Conservation (phyloP, 2,888 invertebrate species). For the Bibio marci region DNA sequence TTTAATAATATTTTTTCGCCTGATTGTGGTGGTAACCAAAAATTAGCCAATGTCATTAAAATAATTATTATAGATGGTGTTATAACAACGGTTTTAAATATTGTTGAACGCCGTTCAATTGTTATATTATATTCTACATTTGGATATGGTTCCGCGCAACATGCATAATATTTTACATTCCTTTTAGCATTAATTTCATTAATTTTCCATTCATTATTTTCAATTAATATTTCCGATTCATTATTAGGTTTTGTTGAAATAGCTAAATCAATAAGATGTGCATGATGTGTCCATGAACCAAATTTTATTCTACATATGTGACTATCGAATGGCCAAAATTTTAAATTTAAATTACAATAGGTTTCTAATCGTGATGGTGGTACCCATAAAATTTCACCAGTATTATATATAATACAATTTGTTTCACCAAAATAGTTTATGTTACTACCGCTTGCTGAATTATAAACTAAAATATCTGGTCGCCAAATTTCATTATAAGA, state of each 20-base stretch:
- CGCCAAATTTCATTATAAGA: constrained; percentile 1
- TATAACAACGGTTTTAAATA: constrained; percentile 41
- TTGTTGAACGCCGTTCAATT: constrained; percentile 36
- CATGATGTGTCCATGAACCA: constrained; percentile 54
- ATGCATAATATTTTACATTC: constrained; percentile 28
- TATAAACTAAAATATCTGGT: constrained; percentile 56
- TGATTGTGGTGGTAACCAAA: constrained; percentile 48
- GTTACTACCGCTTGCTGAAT: constrained; percentile 43
- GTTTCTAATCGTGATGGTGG: constrained; percentile 49
- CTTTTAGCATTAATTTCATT: constrained; percentile 17
- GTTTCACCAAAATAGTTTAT: constrained; percentile 42
- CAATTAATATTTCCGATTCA: too few species aligned
- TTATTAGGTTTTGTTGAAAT: too few species aligned
- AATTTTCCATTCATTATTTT: constrained; percentile 10
- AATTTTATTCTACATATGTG: constrained; percentile 50
- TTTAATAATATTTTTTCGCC: constrained; percentile 47
- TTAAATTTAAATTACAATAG: constrained; percentile 46
- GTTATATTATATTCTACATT: constrained; percentile 33
- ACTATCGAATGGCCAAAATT: constrained; percentile 57
- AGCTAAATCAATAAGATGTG: background rate
- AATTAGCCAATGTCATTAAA: constrained; percentile 39
- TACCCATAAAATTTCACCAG: constrained; percentile 44
- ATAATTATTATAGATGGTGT: constrained; percentile 46
- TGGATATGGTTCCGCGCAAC: constrained; percentile 38
- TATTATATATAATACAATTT: constrained; percentile 31